Evolutionary conservation across 2,797 vertebrate genomes (phyloP), one percentile per base, ranked within the genome.

Genomic region (Lates japonicus): DNA sequence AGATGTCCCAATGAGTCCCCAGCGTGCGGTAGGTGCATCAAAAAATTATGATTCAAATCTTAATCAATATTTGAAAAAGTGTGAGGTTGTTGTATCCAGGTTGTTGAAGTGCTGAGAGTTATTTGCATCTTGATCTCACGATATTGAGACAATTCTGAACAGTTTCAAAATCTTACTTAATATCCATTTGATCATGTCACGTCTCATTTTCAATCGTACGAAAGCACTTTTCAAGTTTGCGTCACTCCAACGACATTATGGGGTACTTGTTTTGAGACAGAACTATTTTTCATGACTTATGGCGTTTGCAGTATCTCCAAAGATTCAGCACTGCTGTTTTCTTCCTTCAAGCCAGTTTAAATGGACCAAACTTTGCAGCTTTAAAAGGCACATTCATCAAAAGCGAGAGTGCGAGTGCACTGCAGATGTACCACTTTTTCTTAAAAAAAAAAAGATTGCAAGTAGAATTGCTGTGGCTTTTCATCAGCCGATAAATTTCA

Each of bases 401-500:
- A 94, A 92, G 88, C n/a, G 89, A 85, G 88, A 94, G 89, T 62
- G 91, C 81, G 74, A 90, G 93, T 81, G 90, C 89, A 61, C 87
- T 96, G 95, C 95, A 96, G 95, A 96, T 96, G 95, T 96, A 93
- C 94, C 94, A 94, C 93, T 95, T 94, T 94, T 93, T 93, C 86
- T 82, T 87, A 67, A 84, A 88, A 90, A 92, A 90, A 91, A 81
- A 84, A 90, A 87, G 89, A 90, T 84, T 90, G 92, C 93, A 93
- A 95, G 95, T 95, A 95, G 95, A 96, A 96, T 96, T 96, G 96
- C n/a, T n/a, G n/a, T 94, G 93, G 94, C 95, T 96, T 96, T 96
- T 96, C 95, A 96, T 96, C 95, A 94, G 94, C 95, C 94, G 94
- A 96, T 96, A 96, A 96, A 96, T 96, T 96, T 96, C 95, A 95